Evolutionary conservation across 1,140 invertebrate genomes (phyloP).

Genomic region (Carposina sasakii): DNA sequence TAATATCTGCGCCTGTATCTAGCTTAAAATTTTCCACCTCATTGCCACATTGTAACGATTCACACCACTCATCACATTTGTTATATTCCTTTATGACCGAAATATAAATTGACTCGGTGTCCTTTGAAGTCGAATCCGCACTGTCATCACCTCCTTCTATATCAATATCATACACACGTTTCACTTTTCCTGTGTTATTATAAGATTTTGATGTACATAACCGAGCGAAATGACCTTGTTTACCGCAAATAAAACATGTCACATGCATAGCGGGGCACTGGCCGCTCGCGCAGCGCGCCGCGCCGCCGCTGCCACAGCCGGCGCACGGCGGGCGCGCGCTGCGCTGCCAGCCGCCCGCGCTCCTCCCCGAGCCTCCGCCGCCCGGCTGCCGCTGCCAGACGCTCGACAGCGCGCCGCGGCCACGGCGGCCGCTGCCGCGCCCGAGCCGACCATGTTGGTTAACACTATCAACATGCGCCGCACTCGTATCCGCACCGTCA

Average conservation of each 20-base stretch:
- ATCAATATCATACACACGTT: slow-evolving; percentile 30
- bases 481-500: not conserved
- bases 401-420: not conserved
- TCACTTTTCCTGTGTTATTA: slow-evolving; percentile 9
- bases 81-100: slow-evolving; percentile 19
- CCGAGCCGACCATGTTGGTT: too few species aligned
- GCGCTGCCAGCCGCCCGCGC: not conserved
- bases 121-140: not conserved
- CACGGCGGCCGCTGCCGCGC: not conserved
- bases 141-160: slow-evolving; percentile 19
- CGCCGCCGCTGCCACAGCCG: not conserved
- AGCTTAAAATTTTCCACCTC: not conserved
- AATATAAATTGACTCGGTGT: slow-evolving; percentile 1
- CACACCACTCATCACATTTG: slow-evolving; percentile 11
- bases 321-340: not conserved
- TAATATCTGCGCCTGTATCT: not conserved
- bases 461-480: slow-evolving; percentile 2
- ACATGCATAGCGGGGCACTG: not conserved
- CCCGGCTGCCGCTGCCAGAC: not conserved
- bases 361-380: not conserved
- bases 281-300: not conserved
- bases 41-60: slow-evolving; percentile 6
- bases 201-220: too few species aligned
- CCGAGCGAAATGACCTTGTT: not conserved
- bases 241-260: not conserved